Evolutionary conservation across 2,113 vertebrate species (phyloP).

Genomic region (Corydoras sp.): DNA sequence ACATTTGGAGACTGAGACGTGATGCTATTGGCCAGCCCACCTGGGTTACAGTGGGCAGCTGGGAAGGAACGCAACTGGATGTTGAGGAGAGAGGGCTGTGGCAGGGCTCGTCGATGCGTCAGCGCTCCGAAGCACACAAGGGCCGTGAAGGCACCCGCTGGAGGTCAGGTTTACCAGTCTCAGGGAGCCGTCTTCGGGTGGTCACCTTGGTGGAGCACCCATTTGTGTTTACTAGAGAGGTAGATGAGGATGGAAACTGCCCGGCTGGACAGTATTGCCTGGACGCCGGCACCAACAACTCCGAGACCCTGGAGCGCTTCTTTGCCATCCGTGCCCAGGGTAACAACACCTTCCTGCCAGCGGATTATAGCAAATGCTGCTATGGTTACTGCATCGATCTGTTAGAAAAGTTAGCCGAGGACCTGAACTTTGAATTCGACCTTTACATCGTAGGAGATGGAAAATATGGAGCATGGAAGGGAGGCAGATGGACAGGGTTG

Average conservation of each 20-base stretch:
- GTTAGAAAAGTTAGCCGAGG: conserved; percentile 84
- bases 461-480: conserved; percentile 82
- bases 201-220: conserved; percentile 88
- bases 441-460: conserved; percentile 92
- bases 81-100: conserved; percentile 65
- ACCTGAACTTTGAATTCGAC: conserved; percentile 83
- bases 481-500: conserved; percentile 86
- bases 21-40: conserved; percentile 72
- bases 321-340: conserved; percentile 62
- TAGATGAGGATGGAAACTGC: conserved; percentile 79
- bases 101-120: conserved; percentile 46
- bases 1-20: conserved; percentile 76
- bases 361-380: conserved; percentile 78
- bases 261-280: conserved; percentile 81
- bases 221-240: conserved; percentile 83
- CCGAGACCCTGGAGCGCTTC: conserved; percentile 62
- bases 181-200: conserved; percentile 66
- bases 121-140: conserved; percentile 37
- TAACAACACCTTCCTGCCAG: conserved; percentile 64
- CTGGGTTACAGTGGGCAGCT: conserved; percentile 83
- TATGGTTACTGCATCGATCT: conserved; percentile 94
- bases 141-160: conserved; percentile 45
- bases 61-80: conserved; percentile 68
- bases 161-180: conserved; percentile 43
- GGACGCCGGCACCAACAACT: conserved; percentile 73